Percentiles rank a stretch among this genome's conserved stretches.
Evolutionary conservation across 2,113 vertebrate genomes (phyloP).

Genomic region (Butorides virescens): DNA sequence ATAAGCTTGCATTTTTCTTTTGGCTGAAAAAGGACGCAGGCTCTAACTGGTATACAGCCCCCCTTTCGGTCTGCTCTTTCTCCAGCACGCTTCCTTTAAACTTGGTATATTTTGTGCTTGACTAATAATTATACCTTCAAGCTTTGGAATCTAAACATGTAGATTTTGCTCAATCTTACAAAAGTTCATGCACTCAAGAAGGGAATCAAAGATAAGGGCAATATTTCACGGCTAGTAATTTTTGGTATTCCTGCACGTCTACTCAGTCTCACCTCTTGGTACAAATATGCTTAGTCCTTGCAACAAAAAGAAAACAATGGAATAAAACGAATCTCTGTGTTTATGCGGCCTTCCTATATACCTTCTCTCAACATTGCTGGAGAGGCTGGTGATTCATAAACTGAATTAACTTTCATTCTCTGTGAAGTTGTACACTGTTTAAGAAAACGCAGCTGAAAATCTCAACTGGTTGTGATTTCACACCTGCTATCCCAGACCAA

Average conservation of each 20-base stretch:
- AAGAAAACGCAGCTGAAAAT: background rate
- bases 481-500: background rate
- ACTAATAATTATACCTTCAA: background rate
- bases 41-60: background rate
- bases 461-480: background rate
- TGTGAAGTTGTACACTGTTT: background rate
- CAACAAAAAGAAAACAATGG: background rate
- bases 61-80: background rate
- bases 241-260: accelerated
- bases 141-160: background rate
- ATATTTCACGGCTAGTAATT: background rate
- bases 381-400: background rate
- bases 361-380: background rate
- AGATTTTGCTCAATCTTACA: background rate
- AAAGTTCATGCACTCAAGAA: background rate
- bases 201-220: background rate
- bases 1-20: background rate
- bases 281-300: background rate
- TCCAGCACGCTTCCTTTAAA: background rate
- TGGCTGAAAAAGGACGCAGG: background rate
- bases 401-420: background rate
- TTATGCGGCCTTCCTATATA: background rate
- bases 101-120: background rate
- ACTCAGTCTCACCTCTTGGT: background rate
- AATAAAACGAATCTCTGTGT: background rate